Percentiles rank a stretch among this genome's conserved stretches.
Evolutionary conservation across 2,113 vertebrate species (phyloP).

Genomic region (Calyptomena viridis): DNA sequence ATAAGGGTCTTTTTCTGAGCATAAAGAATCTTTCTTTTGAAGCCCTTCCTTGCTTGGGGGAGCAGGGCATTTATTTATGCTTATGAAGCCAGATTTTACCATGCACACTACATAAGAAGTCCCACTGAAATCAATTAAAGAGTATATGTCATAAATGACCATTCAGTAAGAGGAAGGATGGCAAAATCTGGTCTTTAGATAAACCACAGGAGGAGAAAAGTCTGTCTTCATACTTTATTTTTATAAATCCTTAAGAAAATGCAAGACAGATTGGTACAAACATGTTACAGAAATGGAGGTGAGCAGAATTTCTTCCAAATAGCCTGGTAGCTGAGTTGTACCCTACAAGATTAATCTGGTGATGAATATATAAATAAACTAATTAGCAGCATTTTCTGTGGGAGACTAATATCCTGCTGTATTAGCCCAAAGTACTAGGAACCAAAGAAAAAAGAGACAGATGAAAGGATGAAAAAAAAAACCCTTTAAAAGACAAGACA

Average conservation of each 20-base stretch:
- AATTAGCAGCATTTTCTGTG: conserved; percentile 29
- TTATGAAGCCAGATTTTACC: conserved; percentile 16
- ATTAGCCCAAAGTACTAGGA: conserved; percentile 1
- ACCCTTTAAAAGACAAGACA: conserved; percentile 11
- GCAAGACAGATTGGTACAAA: conserved; percentile 2
- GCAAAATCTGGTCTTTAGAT: background rate
- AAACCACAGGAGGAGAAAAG: background rate
- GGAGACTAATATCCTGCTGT: background rate
- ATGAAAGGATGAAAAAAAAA: conserved; percentile 21
- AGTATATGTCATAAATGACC: background rate
- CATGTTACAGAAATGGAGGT: conserved; percentile 10
- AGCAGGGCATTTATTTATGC: conserved; percentile 24
- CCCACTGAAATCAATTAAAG: conserved; percentile 48
- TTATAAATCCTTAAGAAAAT: background rate
- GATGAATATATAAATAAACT: conserved; percentile 26
- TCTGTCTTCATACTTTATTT: background rate
- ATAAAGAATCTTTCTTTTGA: background rate
- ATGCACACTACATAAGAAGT: background rate
- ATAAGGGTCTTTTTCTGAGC: background rate
- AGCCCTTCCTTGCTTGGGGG: background rate
- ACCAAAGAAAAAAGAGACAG: background rate
- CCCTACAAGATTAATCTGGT: background rate
- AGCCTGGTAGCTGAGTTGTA: background rate
- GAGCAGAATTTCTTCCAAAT: background rate
- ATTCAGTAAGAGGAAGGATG: background rate